Evolutionary conservation across 2,888 invertebrate species (phyloP).

Genomic region (Smittia aterrima): DNA sequence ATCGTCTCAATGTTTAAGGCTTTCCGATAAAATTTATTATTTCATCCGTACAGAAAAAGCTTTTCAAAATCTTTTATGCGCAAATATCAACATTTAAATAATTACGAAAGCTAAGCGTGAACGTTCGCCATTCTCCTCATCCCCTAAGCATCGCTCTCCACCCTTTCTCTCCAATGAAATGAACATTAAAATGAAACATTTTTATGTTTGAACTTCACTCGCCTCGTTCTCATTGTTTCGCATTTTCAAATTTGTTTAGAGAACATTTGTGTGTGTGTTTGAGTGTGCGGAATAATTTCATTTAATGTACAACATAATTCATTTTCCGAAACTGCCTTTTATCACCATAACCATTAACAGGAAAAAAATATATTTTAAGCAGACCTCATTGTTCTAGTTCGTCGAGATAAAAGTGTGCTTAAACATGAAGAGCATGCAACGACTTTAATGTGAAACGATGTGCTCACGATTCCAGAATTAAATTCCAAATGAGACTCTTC

Average conservation of each 20-base stretch:
- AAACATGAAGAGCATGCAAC: neutral
- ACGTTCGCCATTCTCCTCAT: neutral
- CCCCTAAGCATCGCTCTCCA: too few relatives aligned
- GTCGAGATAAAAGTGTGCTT: constrained; percentile 8
- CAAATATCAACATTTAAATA: constrained; percentile 16
- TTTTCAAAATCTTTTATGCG: too few relatives aligned
- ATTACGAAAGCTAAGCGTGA: constrained; percentile 3
- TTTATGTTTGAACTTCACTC: constrained; percentile 5
- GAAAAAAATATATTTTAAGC: neutral
- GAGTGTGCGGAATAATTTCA: neutral
- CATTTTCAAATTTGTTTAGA: constrained; percentile 4
- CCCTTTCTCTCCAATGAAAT: neutral
- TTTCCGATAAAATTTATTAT: constrained; percentile 8
- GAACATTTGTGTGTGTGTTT: neutral
- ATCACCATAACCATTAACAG: constrained; percentile 17
- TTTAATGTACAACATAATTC: constrained; percentile 1
- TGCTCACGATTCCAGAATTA: neutral
- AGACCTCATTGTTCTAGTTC: constrained; percentile 12
- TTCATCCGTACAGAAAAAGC: neutral
- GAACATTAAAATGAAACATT: constrained; percentile 13
- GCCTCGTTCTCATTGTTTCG: neutral
- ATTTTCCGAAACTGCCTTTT: constrained; percentile 22
- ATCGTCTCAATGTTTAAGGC: neutral
- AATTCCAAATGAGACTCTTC: neutral
- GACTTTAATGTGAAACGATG: neutral